Base-by-base conservation (phyloP, 2,888 invertebrate species). In the Gibbula magus region DNA sequence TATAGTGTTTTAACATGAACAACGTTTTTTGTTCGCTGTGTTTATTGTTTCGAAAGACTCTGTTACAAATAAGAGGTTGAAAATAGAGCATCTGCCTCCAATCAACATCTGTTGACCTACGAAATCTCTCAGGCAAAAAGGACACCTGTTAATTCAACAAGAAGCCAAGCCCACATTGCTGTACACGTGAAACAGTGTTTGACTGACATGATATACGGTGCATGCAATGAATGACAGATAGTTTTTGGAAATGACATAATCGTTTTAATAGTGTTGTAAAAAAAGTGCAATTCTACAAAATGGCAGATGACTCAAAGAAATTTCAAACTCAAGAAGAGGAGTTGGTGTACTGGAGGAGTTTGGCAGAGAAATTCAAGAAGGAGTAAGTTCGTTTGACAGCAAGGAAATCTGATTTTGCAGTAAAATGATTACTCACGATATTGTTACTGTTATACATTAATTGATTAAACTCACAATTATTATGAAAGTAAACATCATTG, bases 311-410 rank as follows among this genome's bases (percentile, higher is more conserved):
- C 32, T 79, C 83, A 39, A 90, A 88, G 78, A 88, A 86, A 77
- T 90, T 90, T 82, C 84, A 86, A 20, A 84, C 86, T 25, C 85
- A 86, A 18, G 86, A 89, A 76, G 88, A 88, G 75, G 90, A 90
- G 79, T 86, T 88, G 29, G 81, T 81, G 16, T 86, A 88, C 78
- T 90, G 88, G 90, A 84, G 88, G 75, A 86, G 86, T 61, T 79
- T 85, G 53, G 87, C 90, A 51, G 86, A 89, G 79, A 85, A 86
- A 25, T 89, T 88, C 51, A 89, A 89, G 81, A 86, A 86, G 83
- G 89, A 89, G 90, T 90, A 86, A 88, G 90, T 87, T 77, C 66
- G 13, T 35, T 22, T 52, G n/a, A n/a, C 16, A 16, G 13, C 53
- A 54, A 3, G 4, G n/a, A 1, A 20, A 4, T 5, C 1, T 4